Base-by-base conservation (phyloP, 2,797 vertebrate species). In the Tinamus major region DNA sequence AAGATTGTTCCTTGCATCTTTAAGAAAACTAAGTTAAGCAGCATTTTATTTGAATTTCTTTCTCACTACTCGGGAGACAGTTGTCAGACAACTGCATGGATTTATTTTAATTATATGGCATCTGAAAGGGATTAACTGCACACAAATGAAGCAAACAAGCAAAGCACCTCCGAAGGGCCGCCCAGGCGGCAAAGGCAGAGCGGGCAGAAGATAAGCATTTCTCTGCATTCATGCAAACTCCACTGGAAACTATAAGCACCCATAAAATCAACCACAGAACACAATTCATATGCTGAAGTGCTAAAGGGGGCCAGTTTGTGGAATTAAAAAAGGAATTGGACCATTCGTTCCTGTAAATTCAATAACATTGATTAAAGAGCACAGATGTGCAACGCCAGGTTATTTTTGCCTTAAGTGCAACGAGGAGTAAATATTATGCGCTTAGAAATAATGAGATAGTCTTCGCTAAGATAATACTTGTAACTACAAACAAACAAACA, bases 71-170 rank as follows among this genome's bases (percentile, higher is more conserved):
- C 71, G 65, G 75, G 61, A 87, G 71, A 46, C 63, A 79, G 74
- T 48, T 33, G 68, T 71, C 75, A 91, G 77, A 79, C 77, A 92
- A 90, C 51, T 51, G 71, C 0, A 0, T 35, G 80, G 44, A 58
- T 82, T 95, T 88, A 76, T 94, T 84, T 90, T 88, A 79, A 95
- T 84, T 90, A 53, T 14, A 63, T 0, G 88, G 83, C 80, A 82
- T 77, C 83, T 89, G 88, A 87, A 42, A 88, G 87, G 84, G 78
- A 88, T 91, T 79, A 90, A 85, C 75, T 68, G 78, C 86, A 83
- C 84, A 89, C 84, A 92, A 82, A 93, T 37, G 90, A 93, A 90
- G 86, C 10, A 53, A 77, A 44, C 13, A 91, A 91, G 76, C 77
- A 77, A 70, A 89, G 61, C 39, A 82, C 33, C 74, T 84, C 78